Base-by-base conservation (phyloP, 2,797 vertebrate species). In the Sebastolobus altivelis region DNA sequence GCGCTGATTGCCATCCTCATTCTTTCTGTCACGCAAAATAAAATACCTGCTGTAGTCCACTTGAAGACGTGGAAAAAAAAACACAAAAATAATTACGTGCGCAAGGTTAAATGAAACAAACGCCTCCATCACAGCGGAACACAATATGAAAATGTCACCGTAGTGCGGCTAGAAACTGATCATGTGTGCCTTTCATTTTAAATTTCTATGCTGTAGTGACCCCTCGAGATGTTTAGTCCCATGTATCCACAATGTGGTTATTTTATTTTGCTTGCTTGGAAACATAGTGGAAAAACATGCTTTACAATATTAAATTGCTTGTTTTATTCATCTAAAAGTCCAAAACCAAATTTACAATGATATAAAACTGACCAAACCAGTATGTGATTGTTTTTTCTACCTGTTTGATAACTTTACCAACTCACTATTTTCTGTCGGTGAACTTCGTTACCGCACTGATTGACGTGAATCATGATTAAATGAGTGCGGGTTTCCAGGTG, bases 1-100 rank as follows among this genome's bases (percentile, higher is more conserved):
- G 56, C 56, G 20, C 79, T 93, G 91, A 92, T 92, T 89, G 90
- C 79, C 68, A 20, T 83, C 40, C 83, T 93, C 62, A 20, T 87
- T 86, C 22, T 77, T 40, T 75, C 56, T 72, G 75, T 70, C 46
- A 60, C 38, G 77, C 59, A 82, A 89, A 83, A 84, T 62, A 84
- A 84, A 87, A 75, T 43, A 88, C 81, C 80, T 83, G 65, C 18
- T 75, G 60, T 46, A 59, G 83, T 73, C 61, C 56, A 73, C 46
- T 75, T 31, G 6, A 76, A 35, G 69, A 79, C 31, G 40, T 61
- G 40, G 63, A 31, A 74, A 46, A 46, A 46, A 46, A 61, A 27
- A 22, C 52, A 58, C 9, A 79, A 84, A 87, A 82, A 86, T 65
- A 87, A 90, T 77, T 75, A 82, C 4, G 20, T 67, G 65, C 61